Conservation (phyloP, 35 echinoderm and acorn worm genomes). For the Amphiura filiformis region DNA sequence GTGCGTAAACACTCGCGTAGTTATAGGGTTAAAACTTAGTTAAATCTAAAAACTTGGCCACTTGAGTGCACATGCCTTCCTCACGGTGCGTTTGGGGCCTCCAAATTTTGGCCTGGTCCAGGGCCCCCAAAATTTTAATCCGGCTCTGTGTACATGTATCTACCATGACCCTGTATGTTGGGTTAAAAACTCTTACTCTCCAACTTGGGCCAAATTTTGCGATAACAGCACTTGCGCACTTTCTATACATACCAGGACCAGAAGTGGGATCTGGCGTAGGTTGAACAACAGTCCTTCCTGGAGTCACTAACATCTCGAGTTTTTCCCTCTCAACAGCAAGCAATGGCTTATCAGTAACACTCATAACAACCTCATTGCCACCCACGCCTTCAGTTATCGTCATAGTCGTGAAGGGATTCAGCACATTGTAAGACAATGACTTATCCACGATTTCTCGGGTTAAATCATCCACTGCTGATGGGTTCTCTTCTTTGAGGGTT, state of each 20-base stretch:
- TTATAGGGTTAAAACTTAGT: no score
- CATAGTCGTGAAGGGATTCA: neutral
- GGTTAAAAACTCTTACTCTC: neutral
- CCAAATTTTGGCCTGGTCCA: no score
- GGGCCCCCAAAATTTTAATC: no score
- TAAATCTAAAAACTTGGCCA: no score
- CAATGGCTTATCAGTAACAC: neutral
- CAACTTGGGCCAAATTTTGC: neutral
- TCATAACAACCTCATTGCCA: neutral
- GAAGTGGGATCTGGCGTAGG: neutral
- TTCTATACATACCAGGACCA: no score
- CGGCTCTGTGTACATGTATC: neutral
- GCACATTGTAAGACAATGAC: slow-evolving; percentile 45
- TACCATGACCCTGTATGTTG: neutral
- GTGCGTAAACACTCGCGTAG: no score
- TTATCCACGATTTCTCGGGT: slow-evolving; percentile 52
- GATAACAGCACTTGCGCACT: neutral
- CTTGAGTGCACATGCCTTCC: no score
- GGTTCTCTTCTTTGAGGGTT: slow-evolving; percentile 50
- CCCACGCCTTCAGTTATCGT: neutral
- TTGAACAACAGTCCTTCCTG: neutral
- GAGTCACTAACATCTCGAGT: neutral
- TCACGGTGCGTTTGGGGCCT: no score
- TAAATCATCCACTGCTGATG: neutral
- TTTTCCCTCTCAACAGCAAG: neutral